Evolutionary conservation across 2,797 vertebrate species (phyloP).

Genomic region (Ispidina lecontei): DNA sequence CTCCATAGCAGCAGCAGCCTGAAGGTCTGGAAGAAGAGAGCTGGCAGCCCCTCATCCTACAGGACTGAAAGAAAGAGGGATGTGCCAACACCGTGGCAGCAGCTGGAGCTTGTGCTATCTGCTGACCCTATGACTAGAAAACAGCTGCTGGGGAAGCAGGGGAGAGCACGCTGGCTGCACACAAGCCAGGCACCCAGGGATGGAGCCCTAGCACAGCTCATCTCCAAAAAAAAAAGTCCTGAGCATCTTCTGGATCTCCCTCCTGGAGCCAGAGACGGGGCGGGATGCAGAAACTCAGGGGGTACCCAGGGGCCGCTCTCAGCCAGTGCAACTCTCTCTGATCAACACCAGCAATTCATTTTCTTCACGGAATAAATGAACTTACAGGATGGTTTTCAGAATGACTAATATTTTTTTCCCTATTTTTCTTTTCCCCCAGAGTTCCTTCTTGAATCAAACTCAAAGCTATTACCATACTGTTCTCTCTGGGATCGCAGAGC

Average conservation of each 20-base stretch:
- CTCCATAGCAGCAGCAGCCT: constrained; percentile 47
- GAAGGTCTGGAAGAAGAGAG: background rate
- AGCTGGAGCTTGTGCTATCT: background rate
- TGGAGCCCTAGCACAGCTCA: background rate
- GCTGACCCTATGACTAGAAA: background rate
- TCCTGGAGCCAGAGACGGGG: background rate
- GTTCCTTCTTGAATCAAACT: background rate
- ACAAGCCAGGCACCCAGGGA: background rate
- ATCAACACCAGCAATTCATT: background rate
- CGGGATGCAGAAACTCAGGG: fast-evolving
- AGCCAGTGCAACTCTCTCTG: fast-evolving
- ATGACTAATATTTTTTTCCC: background rate
- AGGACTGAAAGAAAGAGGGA: background rate
- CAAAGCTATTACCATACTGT: background rate
- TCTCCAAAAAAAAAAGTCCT: background rate
- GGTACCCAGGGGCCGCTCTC: background rate
- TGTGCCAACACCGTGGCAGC: background rate
- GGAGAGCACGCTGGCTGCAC: background rate
- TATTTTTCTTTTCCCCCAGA: background rate
- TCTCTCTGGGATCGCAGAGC: background rate
- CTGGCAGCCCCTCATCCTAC: background rate
- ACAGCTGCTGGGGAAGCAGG: background rate
- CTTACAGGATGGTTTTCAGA: background rate
- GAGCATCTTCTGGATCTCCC: background rate
- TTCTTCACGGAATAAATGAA: background rate